These are phyloP conservation scores for Delphinus delphis DNA, from an alignment of 2,113 vertebrate species.

Conservation along the genomic window DNA sequence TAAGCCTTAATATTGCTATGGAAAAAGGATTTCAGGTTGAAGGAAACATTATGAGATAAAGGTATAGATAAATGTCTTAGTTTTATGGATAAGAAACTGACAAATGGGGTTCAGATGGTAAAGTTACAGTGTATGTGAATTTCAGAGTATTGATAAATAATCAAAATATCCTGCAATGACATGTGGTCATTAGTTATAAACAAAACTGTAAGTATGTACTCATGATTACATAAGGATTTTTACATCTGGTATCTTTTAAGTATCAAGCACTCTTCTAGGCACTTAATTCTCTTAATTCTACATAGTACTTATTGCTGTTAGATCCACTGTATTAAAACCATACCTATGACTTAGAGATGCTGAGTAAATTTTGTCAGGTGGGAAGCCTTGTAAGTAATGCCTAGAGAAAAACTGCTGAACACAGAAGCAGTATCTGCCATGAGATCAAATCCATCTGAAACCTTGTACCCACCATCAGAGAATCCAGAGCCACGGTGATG, in stretches of 20 bases:
- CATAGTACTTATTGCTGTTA: neutral
- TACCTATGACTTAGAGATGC: neutral
- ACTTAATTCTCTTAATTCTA: neutral
- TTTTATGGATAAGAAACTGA: neutral
- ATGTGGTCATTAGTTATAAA: neutral
- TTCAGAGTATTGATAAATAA: neutral
- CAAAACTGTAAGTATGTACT: neutral
- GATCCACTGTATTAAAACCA: neutral
- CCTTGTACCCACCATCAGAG: fast-evolving
- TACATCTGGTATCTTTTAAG: neutral
- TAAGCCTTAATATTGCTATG: neutral
- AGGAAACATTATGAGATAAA: neutral
- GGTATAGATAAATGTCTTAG: neutral
- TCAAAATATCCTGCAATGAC: neutral
- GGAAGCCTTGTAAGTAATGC: neutral
- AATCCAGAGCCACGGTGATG: fast-evolving
- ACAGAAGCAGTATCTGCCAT: fast-evolving
- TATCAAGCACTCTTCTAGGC: neutral
- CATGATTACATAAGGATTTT: neutral
- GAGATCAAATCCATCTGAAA: neutral
- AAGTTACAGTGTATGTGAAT: neutral
- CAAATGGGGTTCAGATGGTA: neutral
- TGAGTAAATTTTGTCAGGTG: neutral
- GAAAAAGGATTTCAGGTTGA: neutral
- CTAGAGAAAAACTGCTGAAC: neutral